phyloP scores from a whole-genome alignment of 2,113 vertebrate genomes.

The Phalacrocorax brasilianus region DNA sequence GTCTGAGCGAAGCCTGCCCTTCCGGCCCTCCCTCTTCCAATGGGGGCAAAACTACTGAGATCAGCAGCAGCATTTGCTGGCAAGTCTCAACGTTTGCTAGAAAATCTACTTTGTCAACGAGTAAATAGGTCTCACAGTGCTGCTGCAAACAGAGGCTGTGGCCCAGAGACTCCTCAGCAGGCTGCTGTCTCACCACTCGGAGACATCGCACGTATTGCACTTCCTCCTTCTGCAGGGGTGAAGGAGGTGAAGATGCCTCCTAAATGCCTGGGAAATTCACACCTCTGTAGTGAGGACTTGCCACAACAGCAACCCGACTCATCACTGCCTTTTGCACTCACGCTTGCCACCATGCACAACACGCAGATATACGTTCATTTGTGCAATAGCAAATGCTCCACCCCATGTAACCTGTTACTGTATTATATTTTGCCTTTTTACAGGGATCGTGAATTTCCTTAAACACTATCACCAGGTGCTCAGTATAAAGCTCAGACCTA shows the following conservation, averaged over 20 bases:
- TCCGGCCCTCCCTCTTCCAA: not conserved
- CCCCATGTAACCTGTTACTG: not conserved
- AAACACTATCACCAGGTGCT: not conserved
- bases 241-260: not conserved
- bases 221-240: not conserved
- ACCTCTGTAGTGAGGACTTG: not conserved
- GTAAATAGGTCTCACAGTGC: not conserved
- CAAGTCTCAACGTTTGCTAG: not conserved
- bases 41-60: not conserved
- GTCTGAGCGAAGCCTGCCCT: not conserved
- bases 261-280: not conserved
- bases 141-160: not conserved
- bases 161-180: not conserved
- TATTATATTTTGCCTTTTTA: not conserved
- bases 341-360: not conserved
- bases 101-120: not conserved
- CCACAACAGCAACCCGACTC: not conserved
- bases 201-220: rapidly evolving
- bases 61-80: not conserved
- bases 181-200: not conserved
- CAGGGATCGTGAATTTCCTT: not conserved
- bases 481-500: not conserved
- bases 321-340: not conserved
- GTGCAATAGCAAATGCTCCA: not conserved
- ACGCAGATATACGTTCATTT: rapidly evolving